phyloP scores from a whole-genome alignment of 2,797 vertebrate genomes.

The Sandelia bainsii region DNA sequence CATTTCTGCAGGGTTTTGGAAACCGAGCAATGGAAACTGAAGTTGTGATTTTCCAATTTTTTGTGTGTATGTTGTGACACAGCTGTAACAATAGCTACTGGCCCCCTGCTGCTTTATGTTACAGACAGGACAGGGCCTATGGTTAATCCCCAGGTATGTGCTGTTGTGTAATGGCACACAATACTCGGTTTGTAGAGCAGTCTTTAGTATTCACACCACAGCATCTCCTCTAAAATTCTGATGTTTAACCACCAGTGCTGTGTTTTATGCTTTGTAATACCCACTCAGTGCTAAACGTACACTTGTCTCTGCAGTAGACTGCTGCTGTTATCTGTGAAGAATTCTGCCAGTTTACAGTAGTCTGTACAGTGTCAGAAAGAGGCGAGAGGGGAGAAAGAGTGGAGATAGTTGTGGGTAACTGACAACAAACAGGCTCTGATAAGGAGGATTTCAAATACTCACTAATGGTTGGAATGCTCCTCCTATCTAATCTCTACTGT shows the following conservation, averaged over 20 bases:
- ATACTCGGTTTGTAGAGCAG: conserved; percentile 46
- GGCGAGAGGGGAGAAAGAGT: conserved; percentile 64
- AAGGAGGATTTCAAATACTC: conserved; percentile 45
- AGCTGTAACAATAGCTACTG: conserved; percentile 70
- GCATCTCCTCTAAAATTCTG: background rate
- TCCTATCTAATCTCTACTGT: conserved; percentile 39
- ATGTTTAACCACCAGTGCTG: no score
- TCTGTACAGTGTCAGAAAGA: conserved; percentile 71
- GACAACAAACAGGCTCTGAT: conserved; percentile 73
- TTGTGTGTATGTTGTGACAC: conserved; percentile 57
- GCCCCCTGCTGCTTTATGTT: conserved; percentile 67
- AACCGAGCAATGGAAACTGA: conserved; percentile 20
- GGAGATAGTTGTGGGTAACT: conserved; percentile 61
- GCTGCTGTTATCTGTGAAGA: conserved; percentile 66
- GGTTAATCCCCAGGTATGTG: conserved; percentile 81
- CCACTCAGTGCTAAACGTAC: background rate
- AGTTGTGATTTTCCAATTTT: conserved; percentile 53
- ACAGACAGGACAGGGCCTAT: conserved; percentile 67
- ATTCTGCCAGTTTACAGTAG: conserved; percentile 71
- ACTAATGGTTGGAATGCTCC: conserved; percentile 54
- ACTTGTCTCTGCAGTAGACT: conserved; percentile 1
- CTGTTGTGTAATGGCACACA: conserved; percentile 73
- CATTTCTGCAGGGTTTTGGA: conserved; percentile 6
- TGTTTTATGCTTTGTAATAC: background rate
- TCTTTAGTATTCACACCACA: conserved; percentile 12